A percentile compares a stretch with the other conserved stretches of the same genome.
phyloP scores from a whole-genome alignment of 2,888 invertebrate genomes.

The Orthosia gracilis region DNA sequence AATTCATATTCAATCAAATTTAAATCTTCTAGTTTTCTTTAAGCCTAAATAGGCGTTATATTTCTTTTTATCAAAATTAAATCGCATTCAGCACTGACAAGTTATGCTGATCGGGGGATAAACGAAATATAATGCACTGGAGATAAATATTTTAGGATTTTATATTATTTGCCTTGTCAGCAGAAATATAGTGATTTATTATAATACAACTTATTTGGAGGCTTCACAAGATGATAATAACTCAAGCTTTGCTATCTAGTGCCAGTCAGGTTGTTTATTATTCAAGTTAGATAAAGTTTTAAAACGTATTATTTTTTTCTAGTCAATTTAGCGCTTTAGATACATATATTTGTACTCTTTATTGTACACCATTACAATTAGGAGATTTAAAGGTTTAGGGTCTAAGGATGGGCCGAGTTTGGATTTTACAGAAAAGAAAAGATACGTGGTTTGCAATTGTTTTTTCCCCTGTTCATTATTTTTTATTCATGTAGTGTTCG shows the following conservation, averaged over 20 bases:
- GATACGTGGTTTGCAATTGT: too few species aligned
- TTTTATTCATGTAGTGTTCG: too few species aligned
- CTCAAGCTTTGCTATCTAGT: slow-evolving; percentile 13
- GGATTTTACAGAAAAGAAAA: too few species aligned
- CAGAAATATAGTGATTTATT: background rate
- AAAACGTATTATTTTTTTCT: too few species aligned
- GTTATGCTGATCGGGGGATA: slow-evolving; percentile 24
- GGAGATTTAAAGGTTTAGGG: too few species aligned
- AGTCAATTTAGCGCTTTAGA: too few species aligned
- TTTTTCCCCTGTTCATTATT: too few species aligned
- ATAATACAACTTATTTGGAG: slow-evolving; percentile 18
- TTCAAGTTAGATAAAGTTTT: background rate
- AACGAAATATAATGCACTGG: slow-evolving; percentile 19
- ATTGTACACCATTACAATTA: too few species aligned
- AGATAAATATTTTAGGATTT: slow-evolving; percentile 16
- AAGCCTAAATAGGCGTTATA: slow-evolving; percentile 18
- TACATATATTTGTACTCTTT: too few species aligned
- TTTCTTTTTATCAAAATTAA: slow-evolving; percentile 33
- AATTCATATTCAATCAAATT: slow-evolving; percentile 56
- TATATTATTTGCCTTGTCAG: slow-evolving; percentile 9
- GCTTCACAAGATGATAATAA: slow-evolving; percentile 23
- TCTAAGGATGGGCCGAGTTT: too few species aligned
- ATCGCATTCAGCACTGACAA: slow-evolving; percentile 19
- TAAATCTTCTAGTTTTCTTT: slow-evolving; percentile 35
- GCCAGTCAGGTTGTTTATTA: slow-evolving; percentile 1